Conservation (phyloP, 2,888 invertebrate species). For the Prosapia bicincta region DNA sequence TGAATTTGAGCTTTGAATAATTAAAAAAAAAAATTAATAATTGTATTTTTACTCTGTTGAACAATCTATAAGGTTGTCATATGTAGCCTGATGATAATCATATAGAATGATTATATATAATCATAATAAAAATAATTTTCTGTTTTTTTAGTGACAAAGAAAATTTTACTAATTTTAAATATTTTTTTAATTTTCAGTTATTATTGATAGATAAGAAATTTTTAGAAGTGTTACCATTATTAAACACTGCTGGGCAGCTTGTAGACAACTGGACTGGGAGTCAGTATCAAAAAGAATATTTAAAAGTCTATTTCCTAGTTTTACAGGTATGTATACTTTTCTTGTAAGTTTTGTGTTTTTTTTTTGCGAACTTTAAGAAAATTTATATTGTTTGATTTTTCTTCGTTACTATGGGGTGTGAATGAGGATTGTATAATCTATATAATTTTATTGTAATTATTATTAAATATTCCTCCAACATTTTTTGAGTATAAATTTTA, state of each 20-base stretch:
- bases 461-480: no score
- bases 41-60: no score
- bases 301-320: slow-evolving; percentile 93
- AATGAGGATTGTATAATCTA: no score
- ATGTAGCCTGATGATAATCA: slow-evolving; percentile 6
- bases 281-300: slow-evolving; percentile 89
- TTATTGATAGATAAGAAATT: slow-evolving; percentile 91
- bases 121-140: not conserved
- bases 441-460: no score
- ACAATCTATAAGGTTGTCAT: no score
- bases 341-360: no score
- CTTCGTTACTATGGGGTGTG: no score
- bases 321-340: slow-evolving; percentile 72
- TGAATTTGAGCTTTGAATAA: no score
- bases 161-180: not conserved
- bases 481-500: no score
- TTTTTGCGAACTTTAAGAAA: no score
- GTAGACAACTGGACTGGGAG: slow-evolving; percentile 88
- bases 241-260: slow-evolving; percentile 84
- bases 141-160: not conserved
- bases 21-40: no score
- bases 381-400: no score
- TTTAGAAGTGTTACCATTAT: slow-evolving; percentile 82
- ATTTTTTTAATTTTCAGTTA: slow-evolving; percentile 56
- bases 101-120: not conserved